These are phyloP conservation scores for Tiliqua scincoides DNA, from an alignment of 2,113 vertebrate species.

Conservation along the genomic window DNA sequence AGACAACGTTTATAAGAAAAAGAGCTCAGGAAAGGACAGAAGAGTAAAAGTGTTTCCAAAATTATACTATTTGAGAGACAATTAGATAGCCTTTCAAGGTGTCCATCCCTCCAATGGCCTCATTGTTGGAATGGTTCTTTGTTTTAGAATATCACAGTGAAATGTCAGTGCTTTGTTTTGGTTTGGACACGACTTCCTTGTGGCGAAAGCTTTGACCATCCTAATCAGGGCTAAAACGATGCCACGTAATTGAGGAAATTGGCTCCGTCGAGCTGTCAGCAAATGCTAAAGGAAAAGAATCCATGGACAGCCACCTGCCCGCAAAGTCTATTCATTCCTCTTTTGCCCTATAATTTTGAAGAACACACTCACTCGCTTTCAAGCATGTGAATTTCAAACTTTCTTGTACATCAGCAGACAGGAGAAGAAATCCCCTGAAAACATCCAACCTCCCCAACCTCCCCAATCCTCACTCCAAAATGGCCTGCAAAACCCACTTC, in stretches of 20 bases:
- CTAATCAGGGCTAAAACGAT: background rate
- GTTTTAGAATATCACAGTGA: constrained; percentile 31
- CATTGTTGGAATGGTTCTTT: background rate
- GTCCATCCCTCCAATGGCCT: background rate
- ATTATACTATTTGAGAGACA: constrained; percentile 1
- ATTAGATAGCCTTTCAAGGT: background rate
- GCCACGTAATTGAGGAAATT: background rate
- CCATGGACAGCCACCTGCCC: background rate
- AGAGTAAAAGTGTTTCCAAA: background rate
- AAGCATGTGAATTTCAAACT: no score
- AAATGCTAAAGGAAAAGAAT: background rate
- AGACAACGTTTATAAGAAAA: no score
- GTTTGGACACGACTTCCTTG: background rate
- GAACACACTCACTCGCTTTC: background rate
- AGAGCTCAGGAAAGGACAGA: background rate
- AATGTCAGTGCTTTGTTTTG: background rate
- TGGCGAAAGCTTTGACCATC: background rate
- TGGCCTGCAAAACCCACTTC: background rate
- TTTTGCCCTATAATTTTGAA: background rate
- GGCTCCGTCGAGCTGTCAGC: background rate
- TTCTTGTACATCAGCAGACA: background rate
- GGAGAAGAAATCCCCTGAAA: background rate
- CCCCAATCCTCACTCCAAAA: background rate
- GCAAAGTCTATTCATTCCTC: background rate
- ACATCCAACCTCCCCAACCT: background rate